phyloP scores from a whole-genome alignment of 2,797 vertebrate genomes.

The Centropyge bicolor region DNA sequence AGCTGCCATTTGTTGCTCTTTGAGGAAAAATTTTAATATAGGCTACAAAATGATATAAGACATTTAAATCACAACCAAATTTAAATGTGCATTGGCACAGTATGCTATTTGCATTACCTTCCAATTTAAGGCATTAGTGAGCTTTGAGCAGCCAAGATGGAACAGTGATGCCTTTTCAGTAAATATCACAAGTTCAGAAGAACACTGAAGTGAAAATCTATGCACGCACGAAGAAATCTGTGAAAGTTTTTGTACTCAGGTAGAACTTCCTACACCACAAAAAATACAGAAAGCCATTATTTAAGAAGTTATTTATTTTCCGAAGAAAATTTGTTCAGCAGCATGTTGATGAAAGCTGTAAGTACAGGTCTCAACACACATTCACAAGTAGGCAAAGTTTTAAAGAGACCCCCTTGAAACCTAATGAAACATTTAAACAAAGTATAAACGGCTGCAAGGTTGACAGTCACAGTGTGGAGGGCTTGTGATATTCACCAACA shows the following conservation, averaged over 20 bases:
- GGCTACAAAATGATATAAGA: not conserved
- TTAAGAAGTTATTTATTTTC: no score
- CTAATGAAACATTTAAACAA: slow-evolving; percentile 12
- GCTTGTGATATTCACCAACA: slow-evolving; percentile 29
- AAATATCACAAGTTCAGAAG: not conserved
- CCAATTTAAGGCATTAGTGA: not conserved
- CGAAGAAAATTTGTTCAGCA: not conserved
- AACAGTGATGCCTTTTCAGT: not conserved
- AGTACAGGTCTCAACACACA: slow-evolving; percentile 3
- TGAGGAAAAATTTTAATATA: not conserved
- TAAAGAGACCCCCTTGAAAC: not conserved
- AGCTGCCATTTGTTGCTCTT: not conserved
- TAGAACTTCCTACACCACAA: not conserved
- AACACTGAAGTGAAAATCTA: not conserved
- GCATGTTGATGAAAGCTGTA: not conserved
- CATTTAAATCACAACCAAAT: not conserved
- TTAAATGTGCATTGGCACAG: no score
- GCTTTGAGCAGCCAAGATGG: not conserved
- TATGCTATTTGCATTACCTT: not conserved
- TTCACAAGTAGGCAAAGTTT: not conserved
- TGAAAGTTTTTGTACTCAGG: not conserved
- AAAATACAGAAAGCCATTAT: not conserved
- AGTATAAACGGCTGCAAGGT: not conserved
- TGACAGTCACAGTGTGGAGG: not conserved
- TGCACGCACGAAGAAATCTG: not conserved